A percentile compares a stretch with the other conserved stretches of the same genome.
These are phyloP conservation scores for Caenorhabditis imperialis DNA, from an alignment of 2,888 invertebrate genomes.

Conservation along the genomic window DNA sequence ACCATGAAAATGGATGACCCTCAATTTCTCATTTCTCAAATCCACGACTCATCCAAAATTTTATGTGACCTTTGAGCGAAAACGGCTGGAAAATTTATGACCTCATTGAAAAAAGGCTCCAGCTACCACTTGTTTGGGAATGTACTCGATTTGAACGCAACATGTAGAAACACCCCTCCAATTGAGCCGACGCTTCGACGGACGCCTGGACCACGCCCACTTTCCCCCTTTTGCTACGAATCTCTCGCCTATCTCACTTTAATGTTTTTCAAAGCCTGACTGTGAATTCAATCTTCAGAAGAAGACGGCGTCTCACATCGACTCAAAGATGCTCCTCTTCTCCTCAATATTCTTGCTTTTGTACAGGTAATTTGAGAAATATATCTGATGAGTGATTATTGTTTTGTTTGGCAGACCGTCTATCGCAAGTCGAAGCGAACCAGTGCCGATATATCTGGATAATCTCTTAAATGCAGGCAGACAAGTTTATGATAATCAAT, in stretches of 20 bases:
- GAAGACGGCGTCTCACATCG: constrained; percentile 2
- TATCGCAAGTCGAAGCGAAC: constrained; percentile 65
- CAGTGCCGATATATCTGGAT: constrained; percentile 75
- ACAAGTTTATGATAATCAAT: constrained; percentile 75
- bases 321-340: constrained; percentile 39
- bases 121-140: too few species aligned
- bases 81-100: too few species aligned
- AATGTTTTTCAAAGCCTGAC: constrained; percentile 36
- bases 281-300: constrained; percentile 53
- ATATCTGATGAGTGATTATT: background rate
- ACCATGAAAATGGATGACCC: too few species aligned
- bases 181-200: background rate
- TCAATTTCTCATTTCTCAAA: background rate
- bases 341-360: constrained; percentile 46
- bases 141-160: constrained; percentile 33
- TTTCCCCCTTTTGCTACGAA: constrained; percentile 33
- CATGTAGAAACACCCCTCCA: too few species aligned
- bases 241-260: constrained; percentile 49
- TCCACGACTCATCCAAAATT: background rate
- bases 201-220: constrained; percentile 34
- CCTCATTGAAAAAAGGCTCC: too few species aligned
- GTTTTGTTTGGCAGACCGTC: constrained; percentile 10
- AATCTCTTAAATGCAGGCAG: constrained; percentile 72
- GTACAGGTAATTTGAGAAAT: constrained; percentile 21
- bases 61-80: background rate